These are phyloP conservation scores for Dorcus hopei DNA, from an alignment of 2,888 invertebrate genomes.

Conservation along the genomic window DNA sequence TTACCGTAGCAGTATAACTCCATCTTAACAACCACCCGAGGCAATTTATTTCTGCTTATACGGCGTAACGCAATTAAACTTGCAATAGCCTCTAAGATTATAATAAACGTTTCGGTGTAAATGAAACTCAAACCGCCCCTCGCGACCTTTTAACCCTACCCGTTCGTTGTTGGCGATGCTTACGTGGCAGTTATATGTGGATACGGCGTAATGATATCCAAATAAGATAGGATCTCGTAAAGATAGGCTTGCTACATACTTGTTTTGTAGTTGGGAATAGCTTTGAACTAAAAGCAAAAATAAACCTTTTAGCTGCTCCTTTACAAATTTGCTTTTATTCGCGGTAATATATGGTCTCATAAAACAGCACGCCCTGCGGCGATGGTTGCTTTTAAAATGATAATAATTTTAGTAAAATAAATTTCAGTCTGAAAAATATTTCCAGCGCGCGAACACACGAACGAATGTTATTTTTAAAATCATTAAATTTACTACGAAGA, in stretches of 20 bases:
- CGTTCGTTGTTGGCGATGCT: background rate
- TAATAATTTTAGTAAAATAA: too few species aligned
- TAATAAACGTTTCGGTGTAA: background rate
- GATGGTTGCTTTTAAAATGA: too few species aligned
- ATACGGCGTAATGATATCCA: background rate
- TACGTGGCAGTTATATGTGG: background rate
- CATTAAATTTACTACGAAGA: too few species aligned
- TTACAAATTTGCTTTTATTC: too few species aligned
- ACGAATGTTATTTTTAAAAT: too few species aligned
- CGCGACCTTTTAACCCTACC: background rate
- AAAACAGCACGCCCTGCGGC: too few species aligned
- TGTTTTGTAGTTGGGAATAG: too few species aligned
- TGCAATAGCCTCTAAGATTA: slow-evolving; percentile 1
- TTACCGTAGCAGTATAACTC: background rate
- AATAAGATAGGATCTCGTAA: background rate
- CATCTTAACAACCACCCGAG: background rate
- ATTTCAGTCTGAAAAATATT: too few species aligned
- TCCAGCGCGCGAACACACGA: too few species aligned
- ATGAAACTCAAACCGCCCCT: background rate
- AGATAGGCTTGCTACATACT: background rate
- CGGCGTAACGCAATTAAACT: slow-evolving; percentile 1
- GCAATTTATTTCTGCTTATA: slow-evolving; percentile 1
- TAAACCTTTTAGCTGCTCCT: too few species aligned
- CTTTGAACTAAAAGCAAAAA: too few species aligned
- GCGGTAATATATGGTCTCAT: too few species aligned